A percentile compares a stretch with the other conserved stretches of the same genome.
Evolutionary conservation across 1,140 invertebrate species (phyloP).

Genomic region (Bicyclus anynana): DNA sequence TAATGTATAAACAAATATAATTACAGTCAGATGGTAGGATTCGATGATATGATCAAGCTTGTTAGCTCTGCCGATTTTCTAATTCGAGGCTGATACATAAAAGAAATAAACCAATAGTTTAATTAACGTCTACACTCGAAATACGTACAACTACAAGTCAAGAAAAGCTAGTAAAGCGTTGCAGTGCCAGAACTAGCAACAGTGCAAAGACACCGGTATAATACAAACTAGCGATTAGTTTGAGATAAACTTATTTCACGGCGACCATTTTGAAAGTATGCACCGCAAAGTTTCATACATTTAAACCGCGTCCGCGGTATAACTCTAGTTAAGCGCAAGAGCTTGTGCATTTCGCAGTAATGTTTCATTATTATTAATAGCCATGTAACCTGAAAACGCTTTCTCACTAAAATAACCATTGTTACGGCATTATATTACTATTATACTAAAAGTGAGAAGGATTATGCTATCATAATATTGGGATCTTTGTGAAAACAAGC

Average conservation of each 20-base stretch:
- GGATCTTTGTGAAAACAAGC: no score
- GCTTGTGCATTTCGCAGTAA: slow-evolving; percentile 9
- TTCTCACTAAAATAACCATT: slow-evolving; percentile 14
- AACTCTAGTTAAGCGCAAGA: slow-evolving; percentile 7
- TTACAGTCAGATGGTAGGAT: no score
- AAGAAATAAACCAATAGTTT: no score
- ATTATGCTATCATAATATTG: not conserved
- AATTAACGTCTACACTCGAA: no score
- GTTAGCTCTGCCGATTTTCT: no score
- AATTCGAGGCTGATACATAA: no score
- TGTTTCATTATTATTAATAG: slow-evolving; percentile 21
- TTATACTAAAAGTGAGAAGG: not conserved
- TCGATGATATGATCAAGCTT: no score
- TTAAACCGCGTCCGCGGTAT: not conserved
- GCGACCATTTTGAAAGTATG: not conserved
- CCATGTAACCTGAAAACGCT: slow-evolving; percentile 10
- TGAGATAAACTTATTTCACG: not conserved
- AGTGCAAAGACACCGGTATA: not conserved
- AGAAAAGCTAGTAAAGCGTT: no score
- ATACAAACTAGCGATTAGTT: not conserved
- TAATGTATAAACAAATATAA: no score
- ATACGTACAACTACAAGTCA: no score
- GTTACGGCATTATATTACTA: not conserved
- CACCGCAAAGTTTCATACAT: not conserved
- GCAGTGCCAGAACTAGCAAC: no score